phyloP scores from a whole-genome alignment of 2,888 invertebrate species.

The Apodemia mormo region DNA sequence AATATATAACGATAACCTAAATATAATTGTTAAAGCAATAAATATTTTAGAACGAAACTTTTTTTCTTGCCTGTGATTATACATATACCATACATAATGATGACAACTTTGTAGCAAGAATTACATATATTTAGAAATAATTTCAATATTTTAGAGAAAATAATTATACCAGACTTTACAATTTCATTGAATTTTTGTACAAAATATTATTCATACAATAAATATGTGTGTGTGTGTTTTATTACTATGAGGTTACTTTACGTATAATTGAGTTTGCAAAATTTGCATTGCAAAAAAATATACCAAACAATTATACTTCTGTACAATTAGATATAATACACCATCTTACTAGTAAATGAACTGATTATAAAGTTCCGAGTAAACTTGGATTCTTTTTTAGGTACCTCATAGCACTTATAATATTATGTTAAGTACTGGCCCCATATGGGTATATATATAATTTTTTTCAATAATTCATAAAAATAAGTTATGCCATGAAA shows the following conservation, averaged over 20 bases:
- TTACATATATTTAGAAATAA: slow-evolving; percentile 46
- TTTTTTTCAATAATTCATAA: neutral
- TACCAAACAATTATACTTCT: neutral
- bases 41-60: neutral
- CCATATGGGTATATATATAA: neutral
- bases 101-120: slow-evolving; percentile 56
- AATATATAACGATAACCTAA: neutral
- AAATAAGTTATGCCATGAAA: neutral
- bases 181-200: slow-evolving; percentile 59
- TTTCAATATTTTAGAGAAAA: slow-evolving; percentile 54
- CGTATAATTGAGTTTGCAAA: slow-evolving; percentile 47
- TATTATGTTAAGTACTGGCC: slow-evolving; percentile 4
- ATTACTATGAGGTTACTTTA: slow-evolving; percentile 49
- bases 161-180: slow-evolving; percentile 71
- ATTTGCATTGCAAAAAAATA: neutral
- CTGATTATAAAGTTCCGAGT: neutral
- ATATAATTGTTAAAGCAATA: neutral
- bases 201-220: slow-evolving; percentile 54
- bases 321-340: neutral
- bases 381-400: neutral
- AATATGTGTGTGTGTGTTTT: slow-evolving; percentile 38
- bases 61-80: neutral
- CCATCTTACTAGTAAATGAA: too few relatives aligned
- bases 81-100: slow-evolving; percentile 40
- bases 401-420: neutral